These are phyloP conservation scores for Drosophila rubida DNA, from an alignment of 2,888 invertebrate genomes.

Conservation along the genomic window DNA sequence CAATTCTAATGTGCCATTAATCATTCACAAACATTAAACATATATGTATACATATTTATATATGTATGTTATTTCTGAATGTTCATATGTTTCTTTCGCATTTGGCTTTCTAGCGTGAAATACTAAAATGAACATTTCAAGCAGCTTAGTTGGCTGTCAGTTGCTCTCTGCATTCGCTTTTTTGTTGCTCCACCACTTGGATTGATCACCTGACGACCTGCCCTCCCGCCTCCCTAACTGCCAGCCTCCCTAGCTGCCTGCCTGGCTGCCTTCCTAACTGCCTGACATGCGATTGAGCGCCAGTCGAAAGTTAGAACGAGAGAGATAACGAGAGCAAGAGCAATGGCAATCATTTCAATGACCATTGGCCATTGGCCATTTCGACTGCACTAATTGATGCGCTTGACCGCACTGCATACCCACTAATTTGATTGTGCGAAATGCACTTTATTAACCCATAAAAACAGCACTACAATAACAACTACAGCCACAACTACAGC, in stretches of 20 bases:
- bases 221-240: neutral
- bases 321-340: neutral
- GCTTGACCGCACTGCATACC: conserved; percentile 57
- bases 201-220: conserved; percentile 57
- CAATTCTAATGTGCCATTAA: conserved; percentile 79
- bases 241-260: neutral
- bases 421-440: conserved; percentile 24
- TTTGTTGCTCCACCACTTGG: conserved; percentile 14
- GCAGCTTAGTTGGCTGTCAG: conserved; percentile 78
- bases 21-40: conserved; percentile 79
- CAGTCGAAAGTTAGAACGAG: conserved; percentile 11
- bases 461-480: conserved; percentile 33
- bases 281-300: conserved; percentile 27
- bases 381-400: conserved; percentile 70
- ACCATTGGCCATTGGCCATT: conserved; percentile 36
- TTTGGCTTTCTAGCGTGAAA: conserved; percentile 72
- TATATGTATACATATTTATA: conserved; percentile 10
- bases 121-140: conserved; percentile 70
- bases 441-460: conserved; percentile 42
- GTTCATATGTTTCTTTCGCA: conserved; percentile 32
- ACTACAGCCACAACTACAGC: conserved; percentile 1
- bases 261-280: too few relatives aligned
- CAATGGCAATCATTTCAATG: conserved; percentile 3
- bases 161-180: conserved; percentile 45
- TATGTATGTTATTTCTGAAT: conserved; percentile 7